These are phyloP conservation scores for Dallia pectoralis DNA, from an alignment of 2,797 vertebrate species.

Conservation along the genomic window DNA sequence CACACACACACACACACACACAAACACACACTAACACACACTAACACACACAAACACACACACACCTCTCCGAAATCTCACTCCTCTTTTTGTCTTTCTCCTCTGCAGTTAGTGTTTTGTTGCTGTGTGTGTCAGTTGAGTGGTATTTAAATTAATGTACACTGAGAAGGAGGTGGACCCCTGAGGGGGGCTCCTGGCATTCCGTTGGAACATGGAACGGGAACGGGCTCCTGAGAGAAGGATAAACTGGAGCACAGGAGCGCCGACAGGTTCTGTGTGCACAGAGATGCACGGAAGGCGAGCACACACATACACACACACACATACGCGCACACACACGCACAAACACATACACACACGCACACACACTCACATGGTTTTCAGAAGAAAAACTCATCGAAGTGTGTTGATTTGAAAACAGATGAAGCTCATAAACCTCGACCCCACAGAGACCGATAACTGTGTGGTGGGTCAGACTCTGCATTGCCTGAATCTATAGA, in stretches of 20 bases:
- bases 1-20: background rate
- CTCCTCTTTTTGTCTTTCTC: constrained; percentile 24
- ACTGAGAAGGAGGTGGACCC: constrained; percentile 57
- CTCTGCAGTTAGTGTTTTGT: constrained; percentile 42
- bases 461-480: background rate
- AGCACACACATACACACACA: no score
- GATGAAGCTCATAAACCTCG: background rate
- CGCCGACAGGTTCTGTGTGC: constrained; percentile 18
- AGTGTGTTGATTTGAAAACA: no score
- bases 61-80: constrained; percentile 15
- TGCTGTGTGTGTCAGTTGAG: constrained; percentile 60
- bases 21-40: background rate
- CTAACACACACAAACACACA: background rate
- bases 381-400: constrained; percentile 34
- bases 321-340: background rate
- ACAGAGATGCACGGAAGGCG: no score
- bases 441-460: background rate
- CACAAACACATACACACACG: background rate
- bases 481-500: constrained; percentile 19
- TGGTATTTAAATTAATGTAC: constrained; percentile 69
- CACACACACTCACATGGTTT: background rate
- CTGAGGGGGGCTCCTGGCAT: constrained; percentile 44
- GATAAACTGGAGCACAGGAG: constrained; percentile 63
- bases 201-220: constrained; percentile 56
- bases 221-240: constrained; percentile 50